Evolutionary conservation across 2,797 vertebrate species (phyloP), one percentile per base, ranked within the genome.

Genomic region (Rhinoraja longicauda): DNA sequence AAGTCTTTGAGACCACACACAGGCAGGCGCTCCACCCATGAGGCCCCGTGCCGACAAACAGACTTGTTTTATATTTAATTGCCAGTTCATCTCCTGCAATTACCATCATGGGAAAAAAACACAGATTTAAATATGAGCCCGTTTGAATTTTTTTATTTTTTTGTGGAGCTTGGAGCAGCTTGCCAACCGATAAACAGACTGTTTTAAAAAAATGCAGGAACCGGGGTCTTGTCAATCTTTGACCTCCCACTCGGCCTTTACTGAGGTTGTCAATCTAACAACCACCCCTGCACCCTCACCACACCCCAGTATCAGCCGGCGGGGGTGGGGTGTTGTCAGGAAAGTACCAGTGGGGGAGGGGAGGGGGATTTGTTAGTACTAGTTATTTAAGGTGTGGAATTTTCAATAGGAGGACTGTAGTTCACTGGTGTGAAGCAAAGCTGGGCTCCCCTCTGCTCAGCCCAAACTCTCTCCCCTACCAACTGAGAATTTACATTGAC

Each of bases 11-110:
- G 90, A 91, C 90, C 90, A 91, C 90, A 91, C 90, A 84, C 81
- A 91, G 67, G 73, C 36, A 91, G 36, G 12, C 36, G 21, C 88
- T 72, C 90, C 59, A 64, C n/a, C 59, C 29, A 8, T 0, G 59
- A 64, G 10, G 29, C 59, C 84, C 59, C 64, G 84, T 29, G 32
- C 59, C 21, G 70, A 73, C 70, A 64, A 17, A 64, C 84, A 88
- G 15, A 62, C 84, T 88, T 6, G 13, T 32, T 88, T 32, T 64
- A 64, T 64, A 64, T 64, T 19, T 88, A 88, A 88, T 88, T 88
- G 84, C 29, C 29, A 88, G 84, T 32, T 88, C 84, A 88, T 88
- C 84, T 88, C 84, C 84, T 88, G 84, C 21, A 62, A n/a, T 64
- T 88, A 32, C 59, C 17, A 88, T 88, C n/a, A 15, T 36, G 59